Evolutionary conservation across 2,797 vertebrate species (phyloP), one percentile per base, ranked within the genome.

Genomic region (Amazonetta brasiliensis): DNA sequence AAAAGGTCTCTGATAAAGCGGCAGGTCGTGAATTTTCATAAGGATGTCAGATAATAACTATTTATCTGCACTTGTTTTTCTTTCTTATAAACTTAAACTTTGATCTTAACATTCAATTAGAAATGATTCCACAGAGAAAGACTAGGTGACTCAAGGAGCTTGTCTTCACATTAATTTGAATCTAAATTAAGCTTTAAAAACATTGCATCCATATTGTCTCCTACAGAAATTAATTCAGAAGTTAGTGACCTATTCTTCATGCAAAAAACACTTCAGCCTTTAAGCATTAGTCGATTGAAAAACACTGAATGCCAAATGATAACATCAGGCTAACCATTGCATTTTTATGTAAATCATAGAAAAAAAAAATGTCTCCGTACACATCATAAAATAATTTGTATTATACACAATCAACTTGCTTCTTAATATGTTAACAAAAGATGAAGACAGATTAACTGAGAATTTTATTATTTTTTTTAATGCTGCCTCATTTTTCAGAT

Each of bases 41-140:
- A 98, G 98, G 97, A 87, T 97, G 97, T 97, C 98, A 98, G 97
- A 98, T 98, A 97, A 97, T 98, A 98, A 97, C 98, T 98, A 98
- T 98, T 98, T 98, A 98, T 98, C 98, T 97, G 98, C 94, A 95
- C 98, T 98, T 98, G 98, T 98, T 98, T 98, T 98, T 98, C 98
- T 98, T 98, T 98, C 97, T 98, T 98, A 98, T 98, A 98, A 98
- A 98, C 98, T 98, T 98, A 98, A 98, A 98, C 98, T 98, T 98
- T 98, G 98, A 98, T 98, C 98, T 98, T 97, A 97, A 98, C 97
- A 98, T 98, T 98, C 98, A 98, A 98, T 98, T 98, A 98, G 97
- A 97, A 96, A 95, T 68, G 91, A 97, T 97, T 97, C 97, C 92
- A 71, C 93, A 41, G 96, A 97, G 97, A 96, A 98, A 95, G 95